Percentiles rank a stretch among this genome's conserved stretches.
Evolutionary conservation across 2,888 invertebrate species (phyloP).

Genomic region (Drosophila tanythrix): DNA sequence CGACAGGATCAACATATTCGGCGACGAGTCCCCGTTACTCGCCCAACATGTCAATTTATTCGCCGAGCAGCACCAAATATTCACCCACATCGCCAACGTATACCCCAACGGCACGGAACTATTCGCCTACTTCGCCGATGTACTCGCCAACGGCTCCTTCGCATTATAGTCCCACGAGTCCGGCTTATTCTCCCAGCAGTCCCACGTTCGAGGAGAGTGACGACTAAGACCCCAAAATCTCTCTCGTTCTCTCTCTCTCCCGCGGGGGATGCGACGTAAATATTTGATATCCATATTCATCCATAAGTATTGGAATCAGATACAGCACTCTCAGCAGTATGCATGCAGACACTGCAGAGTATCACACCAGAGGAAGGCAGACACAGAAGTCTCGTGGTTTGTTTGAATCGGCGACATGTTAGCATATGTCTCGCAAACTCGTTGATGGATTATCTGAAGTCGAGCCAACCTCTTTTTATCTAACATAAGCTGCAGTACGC

Average conservation of each 20-base stretch:
- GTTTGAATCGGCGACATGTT: background rate
- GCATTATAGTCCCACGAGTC: conserved; percentile 90
- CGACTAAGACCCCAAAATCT: conserved; percentile 51
- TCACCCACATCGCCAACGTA: conserved; percentile 90
- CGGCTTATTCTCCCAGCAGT: conserved; percentile 88
- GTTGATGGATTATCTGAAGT: background rate
- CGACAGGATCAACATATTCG: conserved; percentile 91
- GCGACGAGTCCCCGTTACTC: conserved; percentile 88
- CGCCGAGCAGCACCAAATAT: conserved; percentile 92
- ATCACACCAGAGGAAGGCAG: too few species aligned
- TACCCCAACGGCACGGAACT: conserved; percentile 89
- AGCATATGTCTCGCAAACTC: background rate
- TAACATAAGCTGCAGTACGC: background rate
- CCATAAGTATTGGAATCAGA: background rate
- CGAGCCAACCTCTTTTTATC: background rate
- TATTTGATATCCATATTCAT: background rate
- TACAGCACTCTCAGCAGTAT: background rate
- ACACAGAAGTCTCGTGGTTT: background rate
- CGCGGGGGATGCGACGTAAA: background rate
- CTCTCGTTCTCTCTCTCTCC: background rate
- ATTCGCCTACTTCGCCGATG: conserved; percentile 88
- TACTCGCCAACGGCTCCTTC: conserved; percentile 93
- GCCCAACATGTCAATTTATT: conserved; percentile 85
- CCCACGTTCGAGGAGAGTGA: conserved; percentile 85
- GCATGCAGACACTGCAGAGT: background rate